Evolutionary conservation across 2,888 invertebrate genomes (phyloP), one percentile per base, ranked within the genome.

Genomic region (Ophion ventricosus): DNA sequence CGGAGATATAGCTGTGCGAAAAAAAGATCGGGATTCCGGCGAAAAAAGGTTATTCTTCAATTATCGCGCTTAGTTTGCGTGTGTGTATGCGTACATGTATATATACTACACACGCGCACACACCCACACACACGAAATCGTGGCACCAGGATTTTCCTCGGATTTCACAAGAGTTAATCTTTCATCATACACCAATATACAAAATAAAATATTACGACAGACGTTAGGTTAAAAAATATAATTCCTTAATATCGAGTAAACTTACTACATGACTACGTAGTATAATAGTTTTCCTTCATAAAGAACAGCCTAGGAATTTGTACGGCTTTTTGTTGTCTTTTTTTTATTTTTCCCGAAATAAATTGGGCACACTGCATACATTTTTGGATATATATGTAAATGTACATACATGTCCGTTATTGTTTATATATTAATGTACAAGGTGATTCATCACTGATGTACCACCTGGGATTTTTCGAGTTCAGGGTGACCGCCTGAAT

Each of bases 171-270:
- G 20, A 40, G 43, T 80, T 26, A 78, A 59, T 83, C 57, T 64
- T 61, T 64, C 66, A 80, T 85, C 80, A 66, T 56, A 79, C 78
- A 79, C 83, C 59, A 66, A 77, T 79, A 86, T 89, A 90, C 87
- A 91, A 90, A 89, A 89, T 89, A 90, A 89, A 88, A 86, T 87
- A 88, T 90, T 86, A 90, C 80, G 82, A 86, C 87, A 85, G 86
- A 88, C 84, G 85, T 88, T 89, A 88, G 87, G 84, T 88, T 89
- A 88, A 89, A 90, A 89, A 91, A 90, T 90, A 91, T 90, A 84
- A 84, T 87, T 89, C 84, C 81, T 87, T 69, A 77, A 64, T 84
- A 64, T 80, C 66, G 59, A 79, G 59, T 85, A 70, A 77, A 83
- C 23, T 70, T 70, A 77, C 80, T 80, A 79, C 74, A 80, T 77